These are phyloP conservation scores for Odontophorus gujanensis DNA, from an alignment of 2,113 vertebrate species.

Conservation along the genomic window DNA sequence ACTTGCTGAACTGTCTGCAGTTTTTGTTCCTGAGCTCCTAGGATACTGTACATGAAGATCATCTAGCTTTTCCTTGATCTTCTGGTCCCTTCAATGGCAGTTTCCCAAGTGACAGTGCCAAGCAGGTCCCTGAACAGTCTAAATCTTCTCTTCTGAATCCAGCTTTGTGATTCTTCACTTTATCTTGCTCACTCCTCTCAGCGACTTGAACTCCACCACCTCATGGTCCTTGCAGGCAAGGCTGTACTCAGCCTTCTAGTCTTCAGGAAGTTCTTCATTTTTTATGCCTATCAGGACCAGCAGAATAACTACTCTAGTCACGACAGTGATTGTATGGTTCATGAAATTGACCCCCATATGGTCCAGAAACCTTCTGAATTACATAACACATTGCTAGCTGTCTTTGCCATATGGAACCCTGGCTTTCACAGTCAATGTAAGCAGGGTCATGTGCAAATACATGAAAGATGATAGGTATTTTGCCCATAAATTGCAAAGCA, in stretches of 20 bases:
- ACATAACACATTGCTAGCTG: not conserved
- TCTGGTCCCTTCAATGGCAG: not conserved
- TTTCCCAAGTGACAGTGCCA: not conserved
- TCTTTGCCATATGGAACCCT: not conserved
- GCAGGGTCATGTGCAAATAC: not conserved
- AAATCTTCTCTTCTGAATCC: not conserved
- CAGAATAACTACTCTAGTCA: not conserved
- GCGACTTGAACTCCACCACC: not conserved
- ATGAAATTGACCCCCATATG: not conserved
- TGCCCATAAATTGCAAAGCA: not conserved
- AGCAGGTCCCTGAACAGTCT: fast-evolving
- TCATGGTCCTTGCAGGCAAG: not conserved
- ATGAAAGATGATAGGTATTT: not conserved
- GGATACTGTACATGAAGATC: not conserved
- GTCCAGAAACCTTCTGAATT: not conserved
- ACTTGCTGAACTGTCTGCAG: not conserved
- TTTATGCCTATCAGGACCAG: not conserved
- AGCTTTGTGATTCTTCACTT: not conserved
- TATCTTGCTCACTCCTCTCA: not conserved
- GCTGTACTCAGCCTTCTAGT: not conserved
- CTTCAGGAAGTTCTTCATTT: not conserved
- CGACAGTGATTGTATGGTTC: not conserved
- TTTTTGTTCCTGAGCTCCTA: not conserved
- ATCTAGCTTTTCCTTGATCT: not conserved
- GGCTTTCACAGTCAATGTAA: not conserved